Evolutionary conservation across 1,140 invertebrate species (phyloP), one percentile per base, ranked within the genome.

Genomic region (Cydia pomonella): DNA sequence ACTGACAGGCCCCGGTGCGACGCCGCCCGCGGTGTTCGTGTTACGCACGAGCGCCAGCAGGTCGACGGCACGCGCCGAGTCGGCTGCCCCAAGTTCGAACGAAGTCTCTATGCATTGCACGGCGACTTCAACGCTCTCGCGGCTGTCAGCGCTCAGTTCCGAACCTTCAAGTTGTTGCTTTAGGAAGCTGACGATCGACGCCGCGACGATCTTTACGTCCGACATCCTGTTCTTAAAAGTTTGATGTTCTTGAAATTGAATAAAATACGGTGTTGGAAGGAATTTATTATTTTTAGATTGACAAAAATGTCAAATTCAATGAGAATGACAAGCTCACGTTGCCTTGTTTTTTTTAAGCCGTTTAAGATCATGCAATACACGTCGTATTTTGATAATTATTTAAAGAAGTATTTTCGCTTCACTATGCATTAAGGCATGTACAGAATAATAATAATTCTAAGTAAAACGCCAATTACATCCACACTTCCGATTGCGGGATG

Each of bases 51-150:
- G 82, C 82, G 94, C 95, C 83, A 92, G 92, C 86, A 93, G 88
- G 79, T 93, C 94, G 25, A 90, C 76, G 3, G 86, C 84, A 53
- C 83, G 74, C 4, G 89, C 80, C 2, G 93, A 87, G 78, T 95
- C 94, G 4, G 94, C 93, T 3, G 91, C 88, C 21, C 92, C 93
- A 1, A 96, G 88, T 78, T 95, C 95, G 86, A 97, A 98, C 1
- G 97, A 96, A 72, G 96, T 96, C 87, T 98, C 96, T 76, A 98
- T 94, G 89, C 97, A 98, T 89, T 98, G 97, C 77, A 96, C 95
- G 12, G 96, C 96, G 62, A 94, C 93, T 90, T 97, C 97, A 73
- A 97, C 93, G 87, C 97, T 97, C 88, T 98, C 97, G 72, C 95
- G 93, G 7, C 95, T 95, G 86, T 97, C 97, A 41, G 94, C 90